Percentiles rank a stretch among this genome's conserved stretches.
Evolutionary conservation across 2,113 vertebrate species (phyloP).

Genomic region (Apodemus sylvaticus): DNA sequence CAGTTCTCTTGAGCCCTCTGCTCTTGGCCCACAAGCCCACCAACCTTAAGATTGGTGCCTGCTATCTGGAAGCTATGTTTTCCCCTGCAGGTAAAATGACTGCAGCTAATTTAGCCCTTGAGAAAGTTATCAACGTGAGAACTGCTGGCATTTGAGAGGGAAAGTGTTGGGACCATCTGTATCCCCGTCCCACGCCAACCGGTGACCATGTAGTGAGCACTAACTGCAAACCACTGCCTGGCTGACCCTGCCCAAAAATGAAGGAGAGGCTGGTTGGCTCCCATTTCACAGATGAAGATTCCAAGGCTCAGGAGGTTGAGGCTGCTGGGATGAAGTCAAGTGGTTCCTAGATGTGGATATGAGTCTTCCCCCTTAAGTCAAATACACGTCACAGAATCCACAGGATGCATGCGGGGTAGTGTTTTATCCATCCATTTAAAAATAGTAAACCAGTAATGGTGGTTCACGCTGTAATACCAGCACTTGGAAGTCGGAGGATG

Average conservation of each 20-base stretch:
- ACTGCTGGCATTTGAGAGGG: background rate
- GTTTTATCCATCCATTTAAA: background rate
- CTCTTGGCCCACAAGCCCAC: background rate
- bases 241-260: too few relatives aligned
- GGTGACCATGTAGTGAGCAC: rapidly evolving
- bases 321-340: background rate
- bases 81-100: background rate
- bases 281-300: too few relatives aligned
- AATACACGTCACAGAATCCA: background rate
- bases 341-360: too few relatives aligned
- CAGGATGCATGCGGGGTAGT: background rate
- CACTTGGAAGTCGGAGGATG: background rate
- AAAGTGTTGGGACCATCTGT: background rate
- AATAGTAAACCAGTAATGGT: background rate
- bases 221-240: rapidly evolving
- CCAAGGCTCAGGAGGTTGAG: background rate
- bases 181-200: background rate
- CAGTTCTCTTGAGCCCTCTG: background rate
- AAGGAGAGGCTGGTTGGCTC: background rate
- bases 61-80: background rate
- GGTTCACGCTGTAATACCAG: background rate
- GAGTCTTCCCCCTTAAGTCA: background rate
- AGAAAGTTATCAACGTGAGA: background rate
- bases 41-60: background rate
- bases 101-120: background rate